Base-by-base conservation (phyloP, 2,888 invertebrate genomes). In the Harpalus rufipes region DNA sequence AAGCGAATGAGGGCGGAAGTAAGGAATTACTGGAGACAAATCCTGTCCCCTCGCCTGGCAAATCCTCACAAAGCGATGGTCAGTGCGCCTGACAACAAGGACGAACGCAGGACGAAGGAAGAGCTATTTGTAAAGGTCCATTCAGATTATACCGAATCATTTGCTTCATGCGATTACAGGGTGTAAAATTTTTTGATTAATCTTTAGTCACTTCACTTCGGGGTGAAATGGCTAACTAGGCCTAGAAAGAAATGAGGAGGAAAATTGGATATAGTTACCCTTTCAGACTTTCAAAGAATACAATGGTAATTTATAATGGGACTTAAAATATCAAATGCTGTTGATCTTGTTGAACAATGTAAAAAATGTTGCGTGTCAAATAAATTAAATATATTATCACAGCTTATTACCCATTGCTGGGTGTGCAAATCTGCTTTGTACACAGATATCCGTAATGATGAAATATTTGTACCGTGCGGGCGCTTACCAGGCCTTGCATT, bases 141-240 rank as follows among this genome's bases (percentile, higher is more conserved):
- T 85, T 80, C 80, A 89, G 90, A 90, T 91, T 91, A 90, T 90
- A 89, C 89, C 90, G 90, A 90, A 90, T 90, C 91, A 91, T 91
- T 91, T 90, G 89, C 89, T 89, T 90, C 90, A 90, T 90, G 88
- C 89, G 91, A 90, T 90, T 90, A 90, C 88, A 87, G 88, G 88
- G 89, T 89, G 89, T 89, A 90, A 90, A 90, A 90, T 90, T 90
- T 89, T 89, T 89, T 90, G 90, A 90, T 89, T 81, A 81, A 81
- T 81, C 68, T 81, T 16, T 56, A 63, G 81, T 44, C 39, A 81
- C 44, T 65, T 25, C 78, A 58, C 78, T 58, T 7, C 58, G n/a
- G 41, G 72, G 72, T 21, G 12, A 63, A 63, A 63, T 63, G 63
- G 63, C 8, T 68, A 68, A 68, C 32, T 39, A 68, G 68, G 39